Evolutionary conservation across 2,888 invertebrate species (phyloP), one percentile per base, ranked within the genome.

Genomic region (Serripes groenlandicus): DNA sequence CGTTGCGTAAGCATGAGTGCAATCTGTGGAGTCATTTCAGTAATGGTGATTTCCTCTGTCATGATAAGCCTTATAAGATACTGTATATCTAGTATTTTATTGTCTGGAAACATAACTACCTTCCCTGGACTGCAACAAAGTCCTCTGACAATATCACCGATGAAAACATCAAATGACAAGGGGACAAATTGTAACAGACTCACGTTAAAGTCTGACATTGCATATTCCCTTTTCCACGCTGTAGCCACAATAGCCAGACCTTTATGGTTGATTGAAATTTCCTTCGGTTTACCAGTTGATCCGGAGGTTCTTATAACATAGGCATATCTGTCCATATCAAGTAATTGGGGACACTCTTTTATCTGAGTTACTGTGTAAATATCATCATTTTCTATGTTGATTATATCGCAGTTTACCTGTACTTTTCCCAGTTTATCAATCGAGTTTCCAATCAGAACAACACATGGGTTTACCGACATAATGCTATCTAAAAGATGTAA

Each of bases 241-340:
- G 52, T 0, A 18, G 75, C 49, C 28, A 75, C 30, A 2, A 66
- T 49, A 26, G 66, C 42, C 9, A 75, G 54, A 26, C 37, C 42
- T 52, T 28, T 66, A 32, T 75, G 75, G 11, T 49, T 23, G 7
- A 68, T 34, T 23, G 18, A 26, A 21, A 58, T 60, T 34, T 54
- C 42, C 49, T 75, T 75, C 54, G 75, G 75, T 66, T 42, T 75
- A 18, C 75, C 75, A 11, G 75, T 75, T 21, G 75, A 75, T 7
- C 75, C 75, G 7, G 75, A 75, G 18, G 75, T 75, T 35, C 56
- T 37, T 21, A 75, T 75, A 15, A 68, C 56, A 32, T 75, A 75
- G 49, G 75, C 75, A 4, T 54, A 30, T 21, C 49, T 52, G 21
- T 66, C 56, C 1, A 56, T 3, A 11, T 56, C 23, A n/a, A 21